phyloP scores from a whole-genome alignment of 2,888 invertebrate species.

The Amphipyra berbera region DNA sequence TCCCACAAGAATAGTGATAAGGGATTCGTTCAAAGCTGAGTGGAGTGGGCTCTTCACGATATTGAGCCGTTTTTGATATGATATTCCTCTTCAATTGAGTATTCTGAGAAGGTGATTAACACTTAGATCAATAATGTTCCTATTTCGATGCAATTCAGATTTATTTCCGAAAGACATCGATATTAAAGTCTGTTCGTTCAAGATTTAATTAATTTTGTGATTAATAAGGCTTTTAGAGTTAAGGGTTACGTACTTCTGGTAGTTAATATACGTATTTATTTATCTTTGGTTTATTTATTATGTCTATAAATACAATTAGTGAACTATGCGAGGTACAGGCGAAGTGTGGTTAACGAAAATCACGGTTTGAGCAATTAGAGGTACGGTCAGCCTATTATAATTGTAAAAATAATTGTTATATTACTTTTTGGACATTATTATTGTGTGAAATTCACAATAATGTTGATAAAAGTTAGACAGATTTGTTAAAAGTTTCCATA shows the following conservation, averaged over 20 bases:
- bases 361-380: constrained; percentile 41
- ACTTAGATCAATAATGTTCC: neutral
- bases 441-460: no score
- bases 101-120: no score
- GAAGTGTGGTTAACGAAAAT: constrained; percentile 44
- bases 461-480: no score
- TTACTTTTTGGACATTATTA: neutral
- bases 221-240: neutral
- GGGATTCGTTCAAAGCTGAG: no score
- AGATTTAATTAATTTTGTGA: neutral
- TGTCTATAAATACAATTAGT: neutral
- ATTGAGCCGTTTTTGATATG: no score
- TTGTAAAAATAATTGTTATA: neutral
- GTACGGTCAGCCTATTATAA: constrained; percentile 40
- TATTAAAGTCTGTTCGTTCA: neutral
- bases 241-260: neutral
- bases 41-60: no score
- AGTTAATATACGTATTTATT: neutral
- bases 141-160: neutral
- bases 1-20: no score
- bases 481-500: no score
- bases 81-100: no score
- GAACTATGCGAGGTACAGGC: constrained; percentile 5
- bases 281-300: neutral
- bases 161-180: neutral